Evolutionary conservation across 2,113 vertebrate species (phyloP), one percentile per base, ranked within the genome.

Genomic region (Colaptes auratus): DNA sequence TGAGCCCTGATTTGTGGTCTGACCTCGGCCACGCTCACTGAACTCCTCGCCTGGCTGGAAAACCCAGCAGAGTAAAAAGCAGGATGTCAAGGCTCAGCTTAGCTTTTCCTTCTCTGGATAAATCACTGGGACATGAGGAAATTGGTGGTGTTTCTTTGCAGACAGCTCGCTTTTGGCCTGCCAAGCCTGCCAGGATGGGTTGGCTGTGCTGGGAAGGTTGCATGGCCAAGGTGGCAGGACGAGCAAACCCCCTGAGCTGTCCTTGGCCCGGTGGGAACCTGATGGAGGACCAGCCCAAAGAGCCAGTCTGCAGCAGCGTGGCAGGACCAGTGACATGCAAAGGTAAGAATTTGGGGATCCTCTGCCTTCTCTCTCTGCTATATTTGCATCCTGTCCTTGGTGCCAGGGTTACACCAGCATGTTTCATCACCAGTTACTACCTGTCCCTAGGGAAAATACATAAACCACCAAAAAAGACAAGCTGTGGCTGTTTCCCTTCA

Each of bases 141-240:
- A 71, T 33, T 50, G 81, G 14, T 39, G 24, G 18, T 21, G 46
- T 17, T 10, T 58, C 9, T 53, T 70, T 73, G 77, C 61, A 64
- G 80, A 8, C 21, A 60, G 3, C 30, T 80, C 0, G 0, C 27
- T 66, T 19, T 19, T 0, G 0, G 48, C 0, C 0, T 58, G 88
- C 82, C 63, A 48, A 60, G 66, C 39, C 74, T 73, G 44, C 59
- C 55, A 2, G 2, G 19, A 36, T 27, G 9, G 48, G 35, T 44
- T 0, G 0, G 48, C 61, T 24, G 19, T 8, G 63, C 48, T 0
- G 1, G 76, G 67, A 31, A n/a, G 53, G 67, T 27, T 27, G 15
- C 50, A 27, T 0, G 0, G 46, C 24, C 0, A 2, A 7, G 30
- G 24, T 50, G 53, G 46, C 42, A 79, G 48, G 44, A 58, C 4